Evolutionary conservation across 2,797 vertebrate species (phyloP).

Genomic region (Telmatherina bonti): DNA sequence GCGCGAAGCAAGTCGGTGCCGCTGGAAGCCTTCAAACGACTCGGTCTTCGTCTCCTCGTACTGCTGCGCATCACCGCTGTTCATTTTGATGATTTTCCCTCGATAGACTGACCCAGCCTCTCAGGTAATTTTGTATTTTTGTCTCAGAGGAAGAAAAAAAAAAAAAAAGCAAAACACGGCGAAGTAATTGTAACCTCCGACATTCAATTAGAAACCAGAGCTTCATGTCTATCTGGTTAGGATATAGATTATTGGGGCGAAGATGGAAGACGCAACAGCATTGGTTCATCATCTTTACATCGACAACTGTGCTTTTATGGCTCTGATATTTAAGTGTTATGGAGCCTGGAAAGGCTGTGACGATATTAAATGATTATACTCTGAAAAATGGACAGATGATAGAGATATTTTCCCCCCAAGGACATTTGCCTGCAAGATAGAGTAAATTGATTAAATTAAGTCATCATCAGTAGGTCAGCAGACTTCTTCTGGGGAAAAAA

Average conservation of each 20-base stretch:
- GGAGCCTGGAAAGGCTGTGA: neutral
- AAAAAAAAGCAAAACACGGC: neutral
- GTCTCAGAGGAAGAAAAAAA: neutral
- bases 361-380: neutral
- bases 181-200: slow-evolving; percentile 21
- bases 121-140: slow-evolving; percentile 58
- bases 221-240: slow-evolving; percentile 54
- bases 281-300: slow-evolving; percentile 12
- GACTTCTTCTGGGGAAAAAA: neutral
- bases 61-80: slow-evolving; percentile 13
- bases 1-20: slow-evolving; percentile 19
- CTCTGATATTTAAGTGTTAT: slow-evolving; percentile 13
- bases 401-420: neutral
- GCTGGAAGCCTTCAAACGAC: slow-evolving; percentile 3
- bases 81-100: slow-evolving; percentile 7
- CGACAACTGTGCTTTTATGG: neutral
- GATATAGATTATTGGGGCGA: slow-evolving; percentile 32
- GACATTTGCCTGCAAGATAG: slow-evolving; percentile 5
- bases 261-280: slow-evolving; percentile 56
- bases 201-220: slow-evolving; percentile 34
- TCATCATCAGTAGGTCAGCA: neutral
- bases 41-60: neutral
- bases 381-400: neutral
- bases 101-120: slow-evolving; percentile 16
- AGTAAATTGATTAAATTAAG: slow-evolving; percentile 8